Evolutionary conservation across 2,888 invertebrate genomes (phyloP).

Genomic region (Campoplex capitator): DNA sequence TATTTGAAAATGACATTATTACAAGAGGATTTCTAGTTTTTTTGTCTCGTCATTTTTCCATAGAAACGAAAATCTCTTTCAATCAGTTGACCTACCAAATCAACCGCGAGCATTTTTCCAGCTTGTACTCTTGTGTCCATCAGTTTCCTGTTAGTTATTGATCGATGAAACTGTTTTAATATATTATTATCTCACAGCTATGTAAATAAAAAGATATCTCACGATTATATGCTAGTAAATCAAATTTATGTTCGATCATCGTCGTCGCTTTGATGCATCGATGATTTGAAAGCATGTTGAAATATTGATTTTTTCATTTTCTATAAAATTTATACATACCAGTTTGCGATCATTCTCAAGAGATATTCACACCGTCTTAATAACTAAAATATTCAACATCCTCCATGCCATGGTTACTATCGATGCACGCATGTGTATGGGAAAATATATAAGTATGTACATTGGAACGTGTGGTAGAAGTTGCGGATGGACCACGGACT

Average conservation of each 20-base stretch:
- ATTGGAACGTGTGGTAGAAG: background rate
- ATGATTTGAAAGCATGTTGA: no score
- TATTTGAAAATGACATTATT: background rate
- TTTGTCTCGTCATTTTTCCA: background rate
- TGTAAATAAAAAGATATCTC: no score
- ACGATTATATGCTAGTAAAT: no score
- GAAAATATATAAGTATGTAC: background rate
- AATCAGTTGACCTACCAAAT: background rate
- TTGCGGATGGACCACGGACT: slow-evolving; percentile 40
- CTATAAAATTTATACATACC: no score
- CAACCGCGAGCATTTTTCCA: background rate
- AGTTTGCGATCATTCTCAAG: background rate
- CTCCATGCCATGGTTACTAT: background rate
- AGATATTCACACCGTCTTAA: background rate
- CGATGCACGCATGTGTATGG: background rate
- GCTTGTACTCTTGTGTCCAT: background rate
- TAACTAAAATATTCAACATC: background rate
- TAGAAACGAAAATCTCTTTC: no score
- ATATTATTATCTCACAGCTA: no score
- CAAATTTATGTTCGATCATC: no score
- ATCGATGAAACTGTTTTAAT: no score
- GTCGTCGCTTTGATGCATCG: no score
- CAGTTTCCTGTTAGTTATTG: background rate
- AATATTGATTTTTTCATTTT: no score
- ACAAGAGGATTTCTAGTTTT: background rate